Evolutionary conservation across 2,888 invertebrate species (phyloP).

Genomic region (Pristionchus exspectatus): DNA sequence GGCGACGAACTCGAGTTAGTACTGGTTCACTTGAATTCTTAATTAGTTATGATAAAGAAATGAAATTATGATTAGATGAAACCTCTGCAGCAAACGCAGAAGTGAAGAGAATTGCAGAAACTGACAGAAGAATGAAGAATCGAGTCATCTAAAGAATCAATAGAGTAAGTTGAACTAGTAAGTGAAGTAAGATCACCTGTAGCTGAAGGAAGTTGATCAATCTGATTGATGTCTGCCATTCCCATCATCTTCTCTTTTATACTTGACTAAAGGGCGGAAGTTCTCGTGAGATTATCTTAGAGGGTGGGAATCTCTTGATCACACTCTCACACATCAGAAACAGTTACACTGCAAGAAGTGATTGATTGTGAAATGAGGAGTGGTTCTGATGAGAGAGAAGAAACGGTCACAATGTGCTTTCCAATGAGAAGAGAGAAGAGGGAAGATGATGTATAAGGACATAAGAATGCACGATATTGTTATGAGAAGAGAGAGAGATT

Average conservation of each 20-base stretch:
- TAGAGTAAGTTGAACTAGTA: not conserved
- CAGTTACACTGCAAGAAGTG: not conserved
- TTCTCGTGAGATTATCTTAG: not conserved
- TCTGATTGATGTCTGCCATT: not conserved
- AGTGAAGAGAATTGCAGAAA: not conserved
- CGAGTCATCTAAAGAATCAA: not conserved
- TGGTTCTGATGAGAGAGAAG: not conserved
- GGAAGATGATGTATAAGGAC: no score
- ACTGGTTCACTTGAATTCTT: not conserved
- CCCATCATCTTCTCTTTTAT: not conserved
- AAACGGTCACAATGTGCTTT: not conserved
- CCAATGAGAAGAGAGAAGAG: no score
- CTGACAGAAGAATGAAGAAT: not conserved
- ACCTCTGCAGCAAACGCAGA: not conserved
- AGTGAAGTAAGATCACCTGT: not conserved
- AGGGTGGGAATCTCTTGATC: not conserved
- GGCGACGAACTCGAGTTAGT: constrained; percentile 10
- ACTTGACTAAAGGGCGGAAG: not conserved
- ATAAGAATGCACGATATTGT: no score
- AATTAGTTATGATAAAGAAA: not conserved
- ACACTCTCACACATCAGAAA: not conserved
- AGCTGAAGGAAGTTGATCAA: not conserved
- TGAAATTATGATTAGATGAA: not conserved
- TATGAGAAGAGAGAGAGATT: no score
- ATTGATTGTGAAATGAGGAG: not conserved